phyloP scores from a whole-genome alignment of 2,888 invertebrate genomes.

The Ormyrus rosae region DNA sequence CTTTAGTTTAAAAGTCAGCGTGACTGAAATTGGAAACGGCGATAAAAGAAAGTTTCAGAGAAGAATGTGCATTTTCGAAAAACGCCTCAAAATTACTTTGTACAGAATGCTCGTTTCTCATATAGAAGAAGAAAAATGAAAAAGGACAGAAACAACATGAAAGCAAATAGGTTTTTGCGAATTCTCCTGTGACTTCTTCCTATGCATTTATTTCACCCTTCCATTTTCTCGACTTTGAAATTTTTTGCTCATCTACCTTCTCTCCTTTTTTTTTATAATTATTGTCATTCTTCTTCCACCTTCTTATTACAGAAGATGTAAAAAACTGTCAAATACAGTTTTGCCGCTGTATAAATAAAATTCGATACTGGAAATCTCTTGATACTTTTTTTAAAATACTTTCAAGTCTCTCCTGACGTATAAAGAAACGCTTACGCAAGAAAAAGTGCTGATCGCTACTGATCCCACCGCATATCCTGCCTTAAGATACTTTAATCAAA shows the following conservation, averaged over 20 bases:
- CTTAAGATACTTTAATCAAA: neutral
- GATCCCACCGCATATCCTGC: neutral
- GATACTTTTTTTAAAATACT: too few species aligned
- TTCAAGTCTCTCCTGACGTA: too few species aligned
- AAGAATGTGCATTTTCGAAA: neutral
- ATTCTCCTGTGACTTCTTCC: slow-evolving; percentile 24
- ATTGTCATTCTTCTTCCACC: too few species aligned
- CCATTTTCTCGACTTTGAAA: slow-evolving; percentile 11
- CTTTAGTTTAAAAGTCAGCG: too few species aligned
- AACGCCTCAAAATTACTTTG: slow-evolving; percentile 28
- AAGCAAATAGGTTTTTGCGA: slow-evolving; percentile 46
- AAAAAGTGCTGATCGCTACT: neutral
- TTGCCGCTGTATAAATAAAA: too few species aligned
- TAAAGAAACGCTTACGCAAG: neutral
- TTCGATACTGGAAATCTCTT: too few species aligned
- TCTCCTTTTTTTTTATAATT: too few species aligned
- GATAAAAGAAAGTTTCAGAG: too few species aligned
- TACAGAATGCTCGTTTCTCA: slow-evolving; percentile 23
- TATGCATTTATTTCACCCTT: slow-evolving; percentile 4
- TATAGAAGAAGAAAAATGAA: slow-evolving; percentile 26
- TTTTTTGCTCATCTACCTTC: neutral
- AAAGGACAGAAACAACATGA: slow-evolving; percentile 29
- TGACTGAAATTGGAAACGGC: too few species aligned
- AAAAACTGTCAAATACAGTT: too few species aligned
- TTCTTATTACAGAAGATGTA: too few species aligned